A percentile compares a stretch with the other conserved stretches of the same genome.
Conservation (phyloP, 2,113 vertebrate genomes). For the Tinamus guttatus region DNA sequence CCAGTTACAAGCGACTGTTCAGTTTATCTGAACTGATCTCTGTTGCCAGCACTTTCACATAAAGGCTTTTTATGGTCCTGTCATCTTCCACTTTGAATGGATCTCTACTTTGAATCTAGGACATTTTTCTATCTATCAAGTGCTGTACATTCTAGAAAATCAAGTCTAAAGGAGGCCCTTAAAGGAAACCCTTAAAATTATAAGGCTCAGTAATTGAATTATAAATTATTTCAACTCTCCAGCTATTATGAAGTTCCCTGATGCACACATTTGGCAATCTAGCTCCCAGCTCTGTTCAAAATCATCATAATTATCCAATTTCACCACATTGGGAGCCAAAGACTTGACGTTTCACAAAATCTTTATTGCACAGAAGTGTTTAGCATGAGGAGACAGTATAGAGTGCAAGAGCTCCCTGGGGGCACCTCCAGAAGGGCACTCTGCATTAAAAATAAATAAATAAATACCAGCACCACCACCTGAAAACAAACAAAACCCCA, state of each 20-base stretch:
- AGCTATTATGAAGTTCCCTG: slow-evolving; percentile 16
- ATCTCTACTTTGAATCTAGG: neutral
- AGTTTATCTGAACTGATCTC: neutral
- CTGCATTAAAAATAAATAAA: neutral
- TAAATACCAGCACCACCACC: too few relatives aligned
- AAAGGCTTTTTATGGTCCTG: neutral
- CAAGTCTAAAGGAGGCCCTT: slow-evolving; percentile 1
- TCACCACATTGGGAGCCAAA: neutral
- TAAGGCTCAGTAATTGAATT: slow-evolving; percentile 53
- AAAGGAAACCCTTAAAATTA: slow-evolving; percentile 8
- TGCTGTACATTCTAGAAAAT: neutral
- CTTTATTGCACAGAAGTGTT: neutral
- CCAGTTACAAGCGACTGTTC: neutral
- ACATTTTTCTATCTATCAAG: neutral
- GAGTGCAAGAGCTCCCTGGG: neutral
- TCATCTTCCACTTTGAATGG: neutral
- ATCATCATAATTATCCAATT: slow-evolving; percentile 34
- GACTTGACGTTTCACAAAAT: neutral
- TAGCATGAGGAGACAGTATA: neutral
- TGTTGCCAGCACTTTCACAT: neutral
- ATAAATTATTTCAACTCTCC: slow-evolving; percentile 14
- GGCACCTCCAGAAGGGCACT: neutral
- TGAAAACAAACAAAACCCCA: neutral
- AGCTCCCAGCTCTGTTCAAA: neutral
- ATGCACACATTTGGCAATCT: slow-evolving; percentile 20